Conservation (phyloP, 2,888 invertebrate species). For the Platerodrilus igneus region DNA sequence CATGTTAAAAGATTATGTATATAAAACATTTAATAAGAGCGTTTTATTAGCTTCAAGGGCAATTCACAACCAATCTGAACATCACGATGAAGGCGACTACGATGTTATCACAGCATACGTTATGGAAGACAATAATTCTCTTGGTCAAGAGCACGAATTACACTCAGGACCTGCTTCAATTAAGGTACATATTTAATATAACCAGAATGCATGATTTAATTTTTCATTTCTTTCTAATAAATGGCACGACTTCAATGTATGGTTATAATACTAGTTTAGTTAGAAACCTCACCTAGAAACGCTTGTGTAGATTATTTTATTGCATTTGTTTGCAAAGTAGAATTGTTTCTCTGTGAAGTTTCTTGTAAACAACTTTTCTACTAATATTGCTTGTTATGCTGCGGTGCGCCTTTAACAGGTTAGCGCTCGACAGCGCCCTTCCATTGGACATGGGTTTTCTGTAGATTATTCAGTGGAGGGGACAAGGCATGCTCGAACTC, state of each 20-base stretch:
- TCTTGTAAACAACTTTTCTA: too few relatives aligned
- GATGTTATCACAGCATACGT: slow-evolving; percentile 71
- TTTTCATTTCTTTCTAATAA: too few relatives aligned
- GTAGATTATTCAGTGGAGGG: slow-evolving; percentile 51
- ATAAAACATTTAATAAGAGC: too few relatives aligned
- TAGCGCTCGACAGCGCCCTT: slow-evolving; percentile 48
- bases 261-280: too few relatives aligned
- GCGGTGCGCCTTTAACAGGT: slow-evolving; percentile 46
- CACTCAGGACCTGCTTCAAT: slow-evolving; percentile 75
- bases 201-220: too few relatives aligned
- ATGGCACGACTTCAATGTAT: too few relatives aligned
- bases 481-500: slow-evolving; percentile 49
- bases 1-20: too few relatives aligned
- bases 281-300: too few relatives aligned
- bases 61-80: slow-evolving; percentile 51
- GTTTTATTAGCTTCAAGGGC: slow-evolving; percentile 38
- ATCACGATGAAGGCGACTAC: slow-evolving; percentile 77
- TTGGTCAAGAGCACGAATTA: slow-evolving; percentile 72
- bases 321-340: too few relatives aligned
- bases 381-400: slow-evolving; percentile 45
- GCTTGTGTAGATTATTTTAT: too few relatives aligned
- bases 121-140: slow-evolving; percentile 82
- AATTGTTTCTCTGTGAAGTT: too few relatives aligned
- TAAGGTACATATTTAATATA: slow-evolving; percentile 64
- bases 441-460: slow-evolving; percentile 48